Percentiles rank a stretch among this genome's conserved stretches.
phyloP scores from a whole-genome alignment of 2,797 vertebrate species.

The Poeciliopsis infans region DNA sequence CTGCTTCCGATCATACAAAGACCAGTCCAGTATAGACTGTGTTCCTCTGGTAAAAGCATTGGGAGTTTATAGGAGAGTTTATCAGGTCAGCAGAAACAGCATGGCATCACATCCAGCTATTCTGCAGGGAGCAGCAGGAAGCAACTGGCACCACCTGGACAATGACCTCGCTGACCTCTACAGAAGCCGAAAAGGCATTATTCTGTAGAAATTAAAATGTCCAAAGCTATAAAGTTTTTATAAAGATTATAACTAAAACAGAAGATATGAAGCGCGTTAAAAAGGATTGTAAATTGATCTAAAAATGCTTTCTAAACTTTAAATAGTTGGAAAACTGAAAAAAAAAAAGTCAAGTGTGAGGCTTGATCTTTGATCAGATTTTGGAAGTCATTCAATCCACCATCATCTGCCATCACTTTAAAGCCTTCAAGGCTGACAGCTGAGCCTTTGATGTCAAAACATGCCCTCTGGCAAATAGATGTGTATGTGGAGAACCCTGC shows the following conservation, averaged over 20 bases:
- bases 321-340: conserved; percentile 26
- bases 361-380: conserved; percentile 74
- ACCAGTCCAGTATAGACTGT: conserved; percentile 45
- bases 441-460: conserved; percentile 80
- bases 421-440: conserved; percentile 75
- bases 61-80: conserved; percentile 23
- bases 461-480: conserved; percentile 77
- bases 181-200: conserved; percentile 4
- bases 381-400: conserved; percentile 70
- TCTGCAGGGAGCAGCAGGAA: conserved; percentile 48
- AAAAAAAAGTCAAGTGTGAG: conserved; percentile 44
- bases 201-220: conserved; percentile 26
- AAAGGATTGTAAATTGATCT: background rate
- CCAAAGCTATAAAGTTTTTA: conserved; percentile 15
- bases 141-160: conserved; percentile 41
- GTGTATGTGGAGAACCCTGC: conserved; percentile 47
- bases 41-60: conserved; percentile 40
- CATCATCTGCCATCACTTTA: conserved; percentile 63
- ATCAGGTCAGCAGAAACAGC: conserved; percentile 52
- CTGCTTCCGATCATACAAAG: conserved; percentile 56
- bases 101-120: conserved; percentile 21
- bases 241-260: background rate
- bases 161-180: conserved; percentile 17
- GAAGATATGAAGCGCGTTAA: background rate
- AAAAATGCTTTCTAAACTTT: conserved; percentile 44